A percentile compares a stretch with the other conserved stretches of the same genome.
Conservation (phyloP, 1,140 invertebrate species). For the Leptopilina boulardi region DNA sequence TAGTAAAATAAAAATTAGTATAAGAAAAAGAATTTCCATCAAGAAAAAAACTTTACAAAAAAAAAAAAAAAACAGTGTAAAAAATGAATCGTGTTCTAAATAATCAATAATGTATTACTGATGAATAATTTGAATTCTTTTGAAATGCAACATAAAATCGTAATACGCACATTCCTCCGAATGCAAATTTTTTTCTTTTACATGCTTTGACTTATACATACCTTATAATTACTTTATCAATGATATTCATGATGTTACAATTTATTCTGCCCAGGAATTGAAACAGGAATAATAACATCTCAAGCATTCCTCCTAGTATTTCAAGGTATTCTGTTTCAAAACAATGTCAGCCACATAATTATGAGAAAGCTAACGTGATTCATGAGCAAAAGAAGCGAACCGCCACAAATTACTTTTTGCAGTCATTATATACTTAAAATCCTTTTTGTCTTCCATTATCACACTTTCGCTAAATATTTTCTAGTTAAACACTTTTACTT, state of each 20-base stretch:
- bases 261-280: constrained; percentile 9
- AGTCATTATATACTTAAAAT: neutral
- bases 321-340: constrained; percentile 26
- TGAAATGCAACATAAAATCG: constrained; percentile 7
- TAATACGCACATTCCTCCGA: constrained; percentile 2
- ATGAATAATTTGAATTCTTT: neutral
- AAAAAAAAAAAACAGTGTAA: neutral
- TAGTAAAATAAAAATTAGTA: no score
- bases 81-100: neutral
- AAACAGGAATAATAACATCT: constrained; percentile 12
- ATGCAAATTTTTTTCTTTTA: constrained; percentile 15
- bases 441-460: constrained; percentile 5
- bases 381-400: constrained; percentile 16
- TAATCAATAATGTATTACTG: neutral
- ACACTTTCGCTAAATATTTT: constrained; percentile 32
- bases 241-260: constrained; percentile 5
- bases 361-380: constrained; percentile 28
- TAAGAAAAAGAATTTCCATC: no score
- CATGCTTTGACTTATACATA: constrained; percentile 4
- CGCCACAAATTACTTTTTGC: constrained; percentile 14
- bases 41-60: neutral
- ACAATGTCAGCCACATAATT: constrained; percentile 16
- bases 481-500: neutral
- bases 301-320: neutral
- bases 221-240: constrained; percentile 23